Conservation (phyloP, 2,888 invertebrate species). For the Campopleginae sp. region DNA sequence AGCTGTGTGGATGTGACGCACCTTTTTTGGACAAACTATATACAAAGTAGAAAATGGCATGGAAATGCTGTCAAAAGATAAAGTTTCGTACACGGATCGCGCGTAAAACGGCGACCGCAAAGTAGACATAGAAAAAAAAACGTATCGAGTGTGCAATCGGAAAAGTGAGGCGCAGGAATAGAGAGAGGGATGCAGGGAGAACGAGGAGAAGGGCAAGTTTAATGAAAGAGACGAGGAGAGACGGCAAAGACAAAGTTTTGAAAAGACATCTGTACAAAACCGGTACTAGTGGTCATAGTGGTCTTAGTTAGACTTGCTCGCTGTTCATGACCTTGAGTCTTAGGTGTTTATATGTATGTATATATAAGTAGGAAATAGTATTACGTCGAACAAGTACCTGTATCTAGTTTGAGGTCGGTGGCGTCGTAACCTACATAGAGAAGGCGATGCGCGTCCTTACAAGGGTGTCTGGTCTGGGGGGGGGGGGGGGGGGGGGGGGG, state of each 20-base stretch:
- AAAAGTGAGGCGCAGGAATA: constrained; percentile 3
- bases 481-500: too few relatives aligned
- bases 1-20: too few relatives aligned
- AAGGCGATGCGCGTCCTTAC: constrained; percentile 67
- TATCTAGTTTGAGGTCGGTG: constrained; percentile 70
- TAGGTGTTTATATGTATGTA: constrained; percentile 13
- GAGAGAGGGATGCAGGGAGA: not conserved
- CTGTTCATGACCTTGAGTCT: constrained; percentile 65
- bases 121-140: constrained; percentile 1
- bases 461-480: constrained; percentile 17
- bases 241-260: constrained; percentile 58
- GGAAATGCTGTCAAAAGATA: not conserved
- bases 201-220: constrained; percentile 30
- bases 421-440: constrained; percentile 80
- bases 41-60: not conserved
- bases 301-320: constrained; percentile 43
- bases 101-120: not conserved
- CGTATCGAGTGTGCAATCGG: not conserved
- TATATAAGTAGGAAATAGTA: constrained; percentile 43
- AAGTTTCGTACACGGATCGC: not conserved
- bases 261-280: constrained; percentile 51
- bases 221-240: constrained; percentile 50
- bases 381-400: constrained; percentile 66
- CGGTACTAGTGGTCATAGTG: constrained; percentile 34
- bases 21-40: too few relatives aligned